Conservation (phyloP, 2,113 vertebrate genomes). For the Phocoena sinus region DNA sequence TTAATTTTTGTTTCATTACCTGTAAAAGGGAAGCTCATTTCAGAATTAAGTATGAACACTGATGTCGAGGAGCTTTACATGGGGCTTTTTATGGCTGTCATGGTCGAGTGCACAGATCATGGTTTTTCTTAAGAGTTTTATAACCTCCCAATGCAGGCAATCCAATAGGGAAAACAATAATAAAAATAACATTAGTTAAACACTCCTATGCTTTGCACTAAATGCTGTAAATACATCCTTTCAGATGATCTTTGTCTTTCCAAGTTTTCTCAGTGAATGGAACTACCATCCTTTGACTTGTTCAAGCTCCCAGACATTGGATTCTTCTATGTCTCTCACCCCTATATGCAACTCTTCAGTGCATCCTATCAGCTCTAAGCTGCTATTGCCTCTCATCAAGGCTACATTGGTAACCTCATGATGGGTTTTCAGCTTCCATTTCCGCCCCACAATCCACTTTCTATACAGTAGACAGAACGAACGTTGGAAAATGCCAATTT, state of each 20-base stretch:
- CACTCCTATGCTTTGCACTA: neutral
- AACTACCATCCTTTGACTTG: neutral
- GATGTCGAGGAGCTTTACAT: neutral
- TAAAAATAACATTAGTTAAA: neutral
- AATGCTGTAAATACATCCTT: neutral
- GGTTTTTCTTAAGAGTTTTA: neutral
- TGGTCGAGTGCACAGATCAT: neutral
- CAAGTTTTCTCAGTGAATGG: neutral
- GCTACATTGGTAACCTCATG: neutral
- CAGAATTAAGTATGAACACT: neutral
- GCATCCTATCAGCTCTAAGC: neutral
- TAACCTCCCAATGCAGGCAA: neutral
- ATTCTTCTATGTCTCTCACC: neutral
- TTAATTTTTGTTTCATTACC: neutral
- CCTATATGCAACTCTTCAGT: neutral
- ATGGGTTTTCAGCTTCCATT: neutral
- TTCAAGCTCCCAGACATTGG: neutral
- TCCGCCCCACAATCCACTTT: neutral
- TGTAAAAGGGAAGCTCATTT: neutral
- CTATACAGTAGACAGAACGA: neutral
- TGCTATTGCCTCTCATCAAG: neutral
- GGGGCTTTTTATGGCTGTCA: neutral
- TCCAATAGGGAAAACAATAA: neutral
- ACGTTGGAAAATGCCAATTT: slow-evolving; percentile 49
- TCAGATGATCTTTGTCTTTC: neutral